Percentiles rank a stretch among this genome's conserved stretches.
phyloP scores from a whole-genome alignment of 2,113 vertebrate species.

The Oryzias woworae region DNA sequence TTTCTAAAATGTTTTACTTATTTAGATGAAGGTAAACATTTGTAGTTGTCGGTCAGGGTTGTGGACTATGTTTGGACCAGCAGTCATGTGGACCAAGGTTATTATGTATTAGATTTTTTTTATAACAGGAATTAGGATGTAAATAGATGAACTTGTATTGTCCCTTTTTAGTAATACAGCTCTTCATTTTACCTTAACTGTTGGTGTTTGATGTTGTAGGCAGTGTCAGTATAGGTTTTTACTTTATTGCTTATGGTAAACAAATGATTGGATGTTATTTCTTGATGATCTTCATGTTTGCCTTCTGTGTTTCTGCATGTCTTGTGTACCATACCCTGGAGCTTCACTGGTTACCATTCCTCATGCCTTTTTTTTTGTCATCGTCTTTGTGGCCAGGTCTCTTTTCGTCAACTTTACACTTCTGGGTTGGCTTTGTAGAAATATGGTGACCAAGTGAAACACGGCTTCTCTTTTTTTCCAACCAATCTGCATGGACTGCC shows the following conservation, averaged over 20 bases:
- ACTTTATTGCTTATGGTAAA: background rate
- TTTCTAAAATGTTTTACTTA: no score
- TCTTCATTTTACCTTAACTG: no score
- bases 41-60: no score
- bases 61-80: no score
- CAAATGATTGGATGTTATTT: background rate
- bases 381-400: slow-evolving; percentile 23
- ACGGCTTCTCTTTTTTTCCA: slow-evolving; percentile 77
- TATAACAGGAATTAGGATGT: no score
- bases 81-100: no score
- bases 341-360: slow-evolving; percentile 29
- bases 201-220: background rate
- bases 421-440: slow-evolving; percentile 20
- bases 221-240: background rate
- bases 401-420: slow-evolving; percentile 13
- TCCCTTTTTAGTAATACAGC: no score
- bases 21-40: no score
- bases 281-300: slow-evolving; percentile 1
- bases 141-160: no score
- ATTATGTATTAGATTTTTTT: no score
- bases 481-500: slow-evolving; percentile 82
- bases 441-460: slow-evolving; percentile 78
- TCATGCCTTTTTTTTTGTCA: slow-evolving; percentile 32
- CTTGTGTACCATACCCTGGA: slow-evolving; percentile 1
- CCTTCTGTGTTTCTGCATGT: slow-evolving; percentile 6